phyloP scores from a whole-genome alignment of 2,888 invertebrate genomes.

The Caenorhabditis sinica region DNA sequence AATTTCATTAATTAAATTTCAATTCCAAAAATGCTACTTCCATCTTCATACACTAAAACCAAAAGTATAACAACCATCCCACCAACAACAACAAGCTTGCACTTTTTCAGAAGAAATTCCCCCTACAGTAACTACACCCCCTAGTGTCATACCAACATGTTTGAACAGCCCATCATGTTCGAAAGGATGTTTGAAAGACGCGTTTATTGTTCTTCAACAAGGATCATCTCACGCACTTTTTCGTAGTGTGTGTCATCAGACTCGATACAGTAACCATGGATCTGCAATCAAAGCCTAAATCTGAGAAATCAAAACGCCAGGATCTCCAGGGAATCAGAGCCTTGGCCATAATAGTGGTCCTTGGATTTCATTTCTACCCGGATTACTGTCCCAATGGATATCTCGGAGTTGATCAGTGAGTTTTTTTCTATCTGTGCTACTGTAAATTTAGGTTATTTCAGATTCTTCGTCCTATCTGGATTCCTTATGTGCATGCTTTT shows the following conservation, averaged over 20 bases:
- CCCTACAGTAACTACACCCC: too few species aligned
- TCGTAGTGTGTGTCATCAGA: too few species aligned
- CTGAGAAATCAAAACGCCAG: conserved; percentile 16
- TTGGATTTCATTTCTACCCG: conserved; percentile 63
- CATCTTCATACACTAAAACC: too few species aligned
- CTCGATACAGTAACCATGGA: not conserved
- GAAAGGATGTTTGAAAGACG: too few species aligned
- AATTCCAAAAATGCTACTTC: too few species aligned
- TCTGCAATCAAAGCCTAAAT: not conserved
- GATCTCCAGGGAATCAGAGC: conserved; percentile 23
- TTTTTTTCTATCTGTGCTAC: not conserved
- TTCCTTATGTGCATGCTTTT: conserved; percentile 29
- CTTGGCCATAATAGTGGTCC: conserved; percentile 21
- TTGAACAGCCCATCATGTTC: too few species aligned
- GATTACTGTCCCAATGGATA: conserved; percentile 59
- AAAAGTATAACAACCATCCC: not conserved
- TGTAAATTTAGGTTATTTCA: not conserved
- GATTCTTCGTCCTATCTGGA: conserved; percentile 23
- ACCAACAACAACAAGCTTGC: too few species aligned
- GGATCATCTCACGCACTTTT: too few species aligned
- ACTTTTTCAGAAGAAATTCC: too few species aligned
- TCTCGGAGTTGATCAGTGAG: conserved; percentile 65
- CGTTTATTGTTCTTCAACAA: too few species aligned
- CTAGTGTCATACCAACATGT: too few species aligned
- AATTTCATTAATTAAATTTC: too few species aligned